These are phyloP conservation scores for Apeltes quadracus DNA, from an alignment of 2,113 vertebrate species.

Conservation along the genomic window DNA sequence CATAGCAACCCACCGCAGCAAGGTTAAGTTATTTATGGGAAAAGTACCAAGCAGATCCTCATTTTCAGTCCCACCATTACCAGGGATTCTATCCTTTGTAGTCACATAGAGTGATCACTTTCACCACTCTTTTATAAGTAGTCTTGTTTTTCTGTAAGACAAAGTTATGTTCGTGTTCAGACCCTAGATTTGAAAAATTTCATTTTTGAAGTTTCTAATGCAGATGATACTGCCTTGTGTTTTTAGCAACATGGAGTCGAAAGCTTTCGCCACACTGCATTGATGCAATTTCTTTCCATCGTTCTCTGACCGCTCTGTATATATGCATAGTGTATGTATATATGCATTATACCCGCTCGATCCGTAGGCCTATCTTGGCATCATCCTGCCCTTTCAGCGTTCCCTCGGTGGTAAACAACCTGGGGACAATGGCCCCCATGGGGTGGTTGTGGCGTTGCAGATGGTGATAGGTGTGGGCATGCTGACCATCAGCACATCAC, in stretches of 20 bases:
- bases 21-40: background rate
- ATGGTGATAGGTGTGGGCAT: slow-evolving; percentile 33
- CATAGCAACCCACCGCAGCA: slow-evolving; percentile 13
- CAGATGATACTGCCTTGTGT: background rate
- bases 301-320: background rate
- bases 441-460: slow-evolving; percentile 20
- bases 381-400: slow-evolving; percentile 64
- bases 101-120: background rate
- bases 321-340: background rate
- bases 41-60: background rate
- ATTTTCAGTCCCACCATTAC: background rate
- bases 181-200: background rate
- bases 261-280: background rate
- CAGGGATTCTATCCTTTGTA: background rate
- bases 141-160: background rate
- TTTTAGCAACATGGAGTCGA: background rate
- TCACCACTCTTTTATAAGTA: background rate
- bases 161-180: background rate
- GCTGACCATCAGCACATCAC: slow-evolving; percentile 89
- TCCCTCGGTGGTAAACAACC: slow-evolving; percentile 70
- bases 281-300: background rate
- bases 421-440: slow-evolving; percentile 58
- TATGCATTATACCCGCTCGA: background rate
- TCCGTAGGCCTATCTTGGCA: slow-evolving; percentile 11
- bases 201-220: background rate